Percentiles rank a stretch among this genome's conserved stretches.
Conservation (phyloP, 2,888 invertebrate species). For the Lepidocyrtinus sp. region DNA sequence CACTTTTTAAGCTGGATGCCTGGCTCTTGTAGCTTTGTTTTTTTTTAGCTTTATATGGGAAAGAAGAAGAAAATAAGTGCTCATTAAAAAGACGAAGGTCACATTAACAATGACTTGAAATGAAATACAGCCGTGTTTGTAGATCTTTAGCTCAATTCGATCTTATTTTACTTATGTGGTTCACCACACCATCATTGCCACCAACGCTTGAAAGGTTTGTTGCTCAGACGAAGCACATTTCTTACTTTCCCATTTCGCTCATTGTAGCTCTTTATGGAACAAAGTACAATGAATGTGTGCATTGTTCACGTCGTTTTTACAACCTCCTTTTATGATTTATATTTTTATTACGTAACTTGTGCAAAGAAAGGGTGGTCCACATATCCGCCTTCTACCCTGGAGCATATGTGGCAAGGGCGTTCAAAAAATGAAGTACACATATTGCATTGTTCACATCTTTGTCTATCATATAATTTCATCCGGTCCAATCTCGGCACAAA, state of each 20-base stretch:
- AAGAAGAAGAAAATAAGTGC: neutral
- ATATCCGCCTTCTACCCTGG: neutral
- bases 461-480: neutral
- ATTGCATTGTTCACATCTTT: neutral
- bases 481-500: neutral
- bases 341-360: conserved; percentile 34
- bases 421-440: neutral
- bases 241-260: no score
- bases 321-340: neutral
- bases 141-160: conserved; percentile 38
- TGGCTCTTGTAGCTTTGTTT: no score
- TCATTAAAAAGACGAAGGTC: neutral
- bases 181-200: conserved; percentile 36
- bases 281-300: neutral
- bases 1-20: no score
- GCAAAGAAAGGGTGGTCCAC: conserved; percentile 53
- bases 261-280: no score
- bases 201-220: no score
- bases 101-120: neutral
- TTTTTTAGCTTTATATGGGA: neutral
- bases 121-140: conserved; percentile 26
- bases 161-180: conserved; percentile 23
- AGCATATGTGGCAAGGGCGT: neutral
- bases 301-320: neutral
- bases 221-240: no score